phyloP scores from a whole-genome alignment of 2,113 vertebrate species.

The Esox niger region DNA sequence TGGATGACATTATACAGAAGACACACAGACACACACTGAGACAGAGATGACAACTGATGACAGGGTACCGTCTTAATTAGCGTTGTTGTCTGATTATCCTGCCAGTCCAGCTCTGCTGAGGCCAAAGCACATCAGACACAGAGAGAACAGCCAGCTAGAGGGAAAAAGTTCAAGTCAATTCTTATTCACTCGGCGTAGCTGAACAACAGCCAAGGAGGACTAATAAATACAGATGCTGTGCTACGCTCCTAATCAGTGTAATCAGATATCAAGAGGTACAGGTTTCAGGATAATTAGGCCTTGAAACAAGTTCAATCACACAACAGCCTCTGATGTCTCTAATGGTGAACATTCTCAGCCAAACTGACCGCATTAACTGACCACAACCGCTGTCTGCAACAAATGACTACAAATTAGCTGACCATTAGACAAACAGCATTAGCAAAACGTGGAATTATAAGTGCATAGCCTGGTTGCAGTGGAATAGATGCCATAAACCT shows the following conservation, averaged over 20 bases:
- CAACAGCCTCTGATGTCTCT: neutral
- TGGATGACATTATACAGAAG: slow-evolving; percentile 61
- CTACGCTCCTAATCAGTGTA: neutral
- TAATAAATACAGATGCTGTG: neutral
- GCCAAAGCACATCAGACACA: too few relatives aligned
- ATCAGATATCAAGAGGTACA: neutral
- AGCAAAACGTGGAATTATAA: too few relatives aligned
- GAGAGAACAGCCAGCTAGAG: too few relatives aligned
- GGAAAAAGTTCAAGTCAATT: neutral
- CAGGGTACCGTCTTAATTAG: neutral
- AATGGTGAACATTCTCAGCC: neutral
- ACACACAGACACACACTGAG: slow-evolving; percentile 50
- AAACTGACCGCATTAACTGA: neutral
- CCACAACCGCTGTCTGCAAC: too few relatives aligned
- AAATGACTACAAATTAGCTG: too few relatives aligned
- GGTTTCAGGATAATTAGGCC: neutral
- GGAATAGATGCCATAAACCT: too few relatives aligned
- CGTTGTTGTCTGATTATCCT: neutral
- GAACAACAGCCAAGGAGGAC: neutral
- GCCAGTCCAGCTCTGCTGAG: neutral
- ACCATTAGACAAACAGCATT: too few relatives aligned
- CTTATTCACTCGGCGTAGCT: neutral
- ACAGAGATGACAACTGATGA: neutral
- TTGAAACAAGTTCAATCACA: neutral
- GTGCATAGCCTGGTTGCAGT: too few relatives aligned